Conservation (phyloP, 2,113 vertebrate species). For the Tyto alba region DNA sequence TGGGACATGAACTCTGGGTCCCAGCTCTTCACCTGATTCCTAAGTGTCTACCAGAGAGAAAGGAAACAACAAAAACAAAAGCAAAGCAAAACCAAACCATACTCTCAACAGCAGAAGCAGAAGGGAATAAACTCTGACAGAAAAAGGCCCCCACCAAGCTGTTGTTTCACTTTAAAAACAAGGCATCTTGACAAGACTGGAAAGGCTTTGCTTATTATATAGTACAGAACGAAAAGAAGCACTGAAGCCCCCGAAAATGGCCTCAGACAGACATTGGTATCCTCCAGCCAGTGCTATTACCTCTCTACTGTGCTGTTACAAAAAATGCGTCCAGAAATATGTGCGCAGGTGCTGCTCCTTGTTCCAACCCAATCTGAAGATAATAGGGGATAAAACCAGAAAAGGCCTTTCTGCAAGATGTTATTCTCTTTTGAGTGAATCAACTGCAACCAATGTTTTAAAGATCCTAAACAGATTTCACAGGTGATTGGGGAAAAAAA, state of each 20-base stretch:
- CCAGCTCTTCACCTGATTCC: background rate
- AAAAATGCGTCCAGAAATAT: fast-evolving
- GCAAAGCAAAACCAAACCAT: background rate
- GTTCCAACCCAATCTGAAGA: background rate
- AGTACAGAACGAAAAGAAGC: background rate
- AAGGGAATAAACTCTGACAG: background rate
- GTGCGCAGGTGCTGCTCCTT: fast-evolving
- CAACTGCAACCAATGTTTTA: background rate
- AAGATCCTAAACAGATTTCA: background rate
- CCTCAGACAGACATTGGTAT: background rate
- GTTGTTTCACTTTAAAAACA: background rate
- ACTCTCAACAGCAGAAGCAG: background rate
- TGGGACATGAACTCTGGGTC: background rate
- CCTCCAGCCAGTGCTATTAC: background rate
- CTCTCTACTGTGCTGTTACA: background rate
- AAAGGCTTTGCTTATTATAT: background rate
- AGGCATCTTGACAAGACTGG: background rate
- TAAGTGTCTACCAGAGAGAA: background rate
- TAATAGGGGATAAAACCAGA: background rate
- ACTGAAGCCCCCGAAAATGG: background rate
- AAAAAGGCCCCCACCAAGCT: background rate
- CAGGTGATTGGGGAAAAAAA: background rate
- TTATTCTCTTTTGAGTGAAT: background rate
- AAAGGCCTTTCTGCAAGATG: background rate
- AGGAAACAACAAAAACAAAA: background rate